These are phyloP conservation scores for Apodemus agrarius DNA, from an alignment of 2,797 vertebrate species.

Conservation along the genomic window DNA sequence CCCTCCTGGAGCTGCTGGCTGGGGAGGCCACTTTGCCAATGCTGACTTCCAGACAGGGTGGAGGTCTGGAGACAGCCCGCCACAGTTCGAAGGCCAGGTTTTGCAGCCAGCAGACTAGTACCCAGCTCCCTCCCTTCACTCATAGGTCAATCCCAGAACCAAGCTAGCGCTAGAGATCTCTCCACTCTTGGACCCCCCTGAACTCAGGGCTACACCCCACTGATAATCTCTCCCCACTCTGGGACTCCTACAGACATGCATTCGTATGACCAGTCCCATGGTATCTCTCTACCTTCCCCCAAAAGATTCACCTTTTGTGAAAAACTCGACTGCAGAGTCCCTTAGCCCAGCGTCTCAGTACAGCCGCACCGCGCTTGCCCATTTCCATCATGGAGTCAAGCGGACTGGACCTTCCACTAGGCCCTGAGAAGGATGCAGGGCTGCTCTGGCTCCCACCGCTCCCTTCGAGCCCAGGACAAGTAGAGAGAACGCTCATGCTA, in stretches of 20 bases:
- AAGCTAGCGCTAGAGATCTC: neutral
- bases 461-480: neutral
- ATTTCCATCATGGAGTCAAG: neutral
- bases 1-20: neutral
- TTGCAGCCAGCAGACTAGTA: neutral
- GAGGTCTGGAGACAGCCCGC: neutral
- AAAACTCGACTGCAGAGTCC: neutral
- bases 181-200: neutral
- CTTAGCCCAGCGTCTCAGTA: neutral
- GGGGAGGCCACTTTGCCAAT: neutral
- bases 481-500: neutral
- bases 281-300: neutral
- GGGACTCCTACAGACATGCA: neutral
- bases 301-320: neutral
- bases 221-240: neutral
- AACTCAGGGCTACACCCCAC: neutral
- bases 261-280: rapidly evolving
- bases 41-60: neutral
- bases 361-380: neutral
- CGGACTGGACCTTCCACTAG: neutral
- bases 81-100: neutral
- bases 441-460: neutral
- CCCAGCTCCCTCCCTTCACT: neutral
- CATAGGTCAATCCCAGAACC: neutral
- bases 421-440: neutral